A percentile compares a stretch with the other conserved stretches of the same genome.
Conservation (phyloP, 2,888 invertebrate genomes). For the Leptura quadrifasciata region DNA sequence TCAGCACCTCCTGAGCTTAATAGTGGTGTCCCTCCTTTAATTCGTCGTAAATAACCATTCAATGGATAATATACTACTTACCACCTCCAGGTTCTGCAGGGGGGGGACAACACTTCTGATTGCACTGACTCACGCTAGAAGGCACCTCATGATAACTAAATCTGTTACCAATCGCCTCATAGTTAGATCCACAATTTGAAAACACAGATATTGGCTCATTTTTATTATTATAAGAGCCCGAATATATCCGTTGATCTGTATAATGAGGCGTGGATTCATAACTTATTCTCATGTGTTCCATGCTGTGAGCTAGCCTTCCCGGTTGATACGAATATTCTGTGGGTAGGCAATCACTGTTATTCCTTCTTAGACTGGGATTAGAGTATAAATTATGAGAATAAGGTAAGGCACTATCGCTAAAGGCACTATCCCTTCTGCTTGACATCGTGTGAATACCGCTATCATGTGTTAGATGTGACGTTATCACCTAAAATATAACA, state of each 20-base stretch:
- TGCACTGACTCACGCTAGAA: conserved; percentile 61
- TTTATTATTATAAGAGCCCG: conserved; percentile 24
- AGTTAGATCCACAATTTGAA: conserved; percentile 59
- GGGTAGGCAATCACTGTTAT: conserved; percentile 68
- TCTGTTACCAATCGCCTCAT: conserved; percentile 53
- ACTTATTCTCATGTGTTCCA: conserved; percentile 61
- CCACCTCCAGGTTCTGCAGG: conserved; percentile 69
- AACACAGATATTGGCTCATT: conserved; percentile 54
- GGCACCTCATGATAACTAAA: conserved; percentile 58
- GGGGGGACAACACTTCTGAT: conserved; percentile 64
- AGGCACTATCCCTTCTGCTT: conserved; percentile 69
- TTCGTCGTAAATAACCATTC: neutral
- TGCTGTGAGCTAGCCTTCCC: conserved; percentile 61
- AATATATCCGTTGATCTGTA: conserved; percentile 25
- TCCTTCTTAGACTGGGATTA: conserved; percentile 55
- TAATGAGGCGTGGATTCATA: conserved; percentile 43
- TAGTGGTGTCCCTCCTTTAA: too few relatives aligned
- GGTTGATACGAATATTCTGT: conserved; percentile 47
- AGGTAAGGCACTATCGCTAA: conserved; percentile 65
- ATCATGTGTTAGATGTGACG: conserved; percentile 72
- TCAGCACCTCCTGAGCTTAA: too few relatives aligned
- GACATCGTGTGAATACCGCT: conserved; percentile 77
- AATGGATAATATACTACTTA: conserved; percentile 20
- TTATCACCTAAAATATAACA: conserved; percentile 62
- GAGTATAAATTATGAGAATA: conserved; percentile 48